A percentile compares a stretch with the other conserved stretches of the same genome.
Evolutionary conservation across 2,113 vertebrate genomes (phyloP).

Genomic region (Parus major): DNA sequence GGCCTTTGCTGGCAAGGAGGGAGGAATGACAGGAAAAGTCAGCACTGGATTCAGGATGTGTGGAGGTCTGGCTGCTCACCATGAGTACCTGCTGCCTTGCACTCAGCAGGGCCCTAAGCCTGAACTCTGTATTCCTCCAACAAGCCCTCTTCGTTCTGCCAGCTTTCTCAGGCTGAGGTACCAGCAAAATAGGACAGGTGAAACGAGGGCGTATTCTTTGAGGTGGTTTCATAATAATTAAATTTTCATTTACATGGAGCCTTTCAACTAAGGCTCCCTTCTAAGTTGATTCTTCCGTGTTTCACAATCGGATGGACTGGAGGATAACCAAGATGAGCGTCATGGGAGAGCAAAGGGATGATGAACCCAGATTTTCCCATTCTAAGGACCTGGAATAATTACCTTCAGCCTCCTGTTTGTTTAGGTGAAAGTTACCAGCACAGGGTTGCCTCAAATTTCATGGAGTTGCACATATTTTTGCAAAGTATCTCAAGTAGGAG

Average conservation of each 20-base stretch:
- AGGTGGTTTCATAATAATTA: constrained; percentile 24
- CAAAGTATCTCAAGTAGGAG: neutral
- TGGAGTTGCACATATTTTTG: neutral
- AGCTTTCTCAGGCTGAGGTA: neutral
- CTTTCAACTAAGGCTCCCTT: neutral
- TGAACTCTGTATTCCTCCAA: neutral
- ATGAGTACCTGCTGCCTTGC: neutral
- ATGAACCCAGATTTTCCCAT: neutral
- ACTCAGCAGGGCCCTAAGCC: neutral
- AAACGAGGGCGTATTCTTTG: neutral
- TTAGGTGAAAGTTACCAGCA: neutral
- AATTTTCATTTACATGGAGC: neutral
- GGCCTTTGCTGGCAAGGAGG: neutral
- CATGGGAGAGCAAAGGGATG: neutral
- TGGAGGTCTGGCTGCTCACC: neutral
- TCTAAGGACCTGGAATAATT: neutral
- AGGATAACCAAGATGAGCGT: neutral
- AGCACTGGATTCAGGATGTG: neutral
- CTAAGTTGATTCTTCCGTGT: fast-evolving
- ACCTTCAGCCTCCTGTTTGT: neutral
- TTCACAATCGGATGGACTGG: neutral
- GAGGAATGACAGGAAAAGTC: neutral
- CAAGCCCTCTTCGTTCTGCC: neutral
- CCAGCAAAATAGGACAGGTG: neutral
- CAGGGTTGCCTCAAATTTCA: neutral